Evolutionary conservation across 2,888 invertebrate genomes (phyloP), one percentile per base, ranked within the genome.

Genomic region (Panorpa germanica): DNA sequence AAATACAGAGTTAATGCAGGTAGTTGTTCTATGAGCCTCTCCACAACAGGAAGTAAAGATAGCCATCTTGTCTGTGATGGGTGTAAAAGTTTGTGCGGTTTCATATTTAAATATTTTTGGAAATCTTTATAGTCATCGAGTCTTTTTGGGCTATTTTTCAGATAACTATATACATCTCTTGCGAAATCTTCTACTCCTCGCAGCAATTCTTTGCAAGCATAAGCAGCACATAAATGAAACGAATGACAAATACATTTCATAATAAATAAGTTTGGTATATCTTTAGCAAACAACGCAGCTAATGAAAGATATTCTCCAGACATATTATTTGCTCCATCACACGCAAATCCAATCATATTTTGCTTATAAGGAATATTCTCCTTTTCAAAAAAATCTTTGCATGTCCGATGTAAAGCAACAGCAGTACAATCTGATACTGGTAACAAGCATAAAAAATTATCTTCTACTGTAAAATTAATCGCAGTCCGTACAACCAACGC

Each of bases 271-370:
- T 42, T 13, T 16, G 46, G 44, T 11, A 45, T 39, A 19, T 48
- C 47, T 30, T 35, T 34, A 38, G 40, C 39, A 13, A 50, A 40
- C 16, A 42, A 35, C n/a, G 42, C 39, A 12, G 38, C 32, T 8
- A 49, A 37, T 8, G 46, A 49, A 40, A 48, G 38, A 23, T 41
- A 33, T 13, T 22, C 20, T 3, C 45, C 47, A 36, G 45, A 42
- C 49, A 49, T 50, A 3, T 41, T 41, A 39, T 41, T 48, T 3
- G 49, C 47, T n/a, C 50, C 47, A 40, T 51, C 49, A 5, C 45
- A 41, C 15, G 43, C 46, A 39, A 49, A 49, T 2, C 48, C 48
- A 26, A 49, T 42, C 38, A 49, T 38, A 26, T 46, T 44, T 30
- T 36, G 18, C 34, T 41, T 42, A 28, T 44, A 47, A 31, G 40